Evolutionary conservation across 2,888 invertebrate species (phyloP).

Genomic region (Odontothrips loti): DNA sequence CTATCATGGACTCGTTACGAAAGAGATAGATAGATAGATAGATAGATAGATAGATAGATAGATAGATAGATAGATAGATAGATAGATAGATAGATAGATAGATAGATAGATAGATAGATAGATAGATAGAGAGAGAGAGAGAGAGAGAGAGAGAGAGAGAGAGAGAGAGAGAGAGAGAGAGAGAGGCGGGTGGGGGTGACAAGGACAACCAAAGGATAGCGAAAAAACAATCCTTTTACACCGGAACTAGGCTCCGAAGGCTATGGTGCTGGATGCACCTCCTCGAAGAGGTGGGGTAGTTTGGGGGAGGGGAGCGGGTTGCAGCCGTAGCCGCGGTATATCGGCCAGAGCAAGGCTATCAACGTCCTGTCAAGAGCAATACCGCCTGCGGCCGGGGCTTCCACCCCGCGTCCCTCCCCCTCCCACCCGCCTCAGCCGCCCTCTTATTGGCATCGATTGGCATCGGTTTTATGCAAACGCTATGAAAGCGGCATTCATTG

Average conservation of each 20-base stretch:
- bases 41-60: too few species aligned
- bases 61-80: neutral
- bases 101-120: neutral
- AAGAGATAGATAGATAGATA: neutral
- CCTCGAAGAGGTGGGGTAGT: too few species aligned
- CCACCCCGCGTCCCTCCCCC: too few species aligned
- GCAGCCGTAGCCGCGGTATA: too few species aligned
- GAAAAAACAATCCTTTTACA: too few species aligned
- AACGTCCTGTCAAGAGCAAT: neutral
- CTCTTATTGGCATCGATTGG: neutral
- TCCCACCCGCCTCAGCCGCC: too few species aligned
- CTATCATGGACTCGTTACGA: neutral
- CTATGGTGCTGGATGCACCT: too few species aligned
- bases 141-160: neutral
- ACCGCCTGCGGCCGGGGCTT: neutral
- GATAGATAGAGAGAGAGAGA: neutral
- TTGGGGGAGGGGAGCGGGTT: too few species aligned
- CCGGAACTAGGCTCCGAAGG: too few species aligned
- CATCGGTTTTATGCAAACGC: neutral
- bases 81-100: neutral
- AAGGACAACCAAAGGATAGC: too few species aligned
- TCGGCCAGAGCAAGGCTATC: neutral
- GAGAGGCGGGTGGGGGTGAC: neutral
- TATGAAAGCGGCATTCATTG: constrained; percentile 1
- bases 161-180: neutral